phyloP scores from a whole-genome alignment of 2,797 vertebrate genomes.

The Triplophysa bombifrons region DNA sequence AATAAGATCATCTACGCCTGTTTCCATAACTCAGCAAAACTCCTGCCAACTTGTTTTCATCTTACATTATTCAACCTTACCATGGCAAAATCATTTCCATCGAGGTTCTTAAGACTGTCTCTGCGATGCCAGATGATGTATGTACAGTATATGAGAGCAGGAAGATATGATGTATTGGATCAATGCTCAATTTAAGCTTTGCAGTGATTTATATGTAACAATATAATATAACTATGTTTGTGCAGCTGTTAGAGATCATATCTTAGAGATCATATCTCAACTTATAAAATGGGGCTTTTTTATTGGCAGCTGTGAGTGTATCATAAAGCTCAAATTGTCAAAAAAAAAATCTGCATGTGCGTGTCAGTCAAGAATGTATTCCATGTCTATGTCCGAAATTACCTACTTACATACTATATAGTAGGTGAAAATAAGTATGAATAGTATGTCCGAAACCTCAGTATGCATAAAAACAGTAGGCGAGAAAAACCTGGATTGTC shows the following conservation, averaged over 20 bases:
- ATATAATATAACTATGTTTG: not conserved
- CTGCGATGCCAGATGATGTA: not conserved
- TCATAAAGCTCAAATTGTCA: conserved; percentile 1
- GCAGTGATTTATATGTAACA: not conserved
- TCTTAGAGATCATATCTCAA: not conserved
- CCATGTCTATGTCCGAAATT: not conserved
- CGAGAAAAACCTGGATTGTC: no score
- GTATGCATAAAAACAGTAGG: no score
- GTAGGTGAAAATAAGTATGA: no score
- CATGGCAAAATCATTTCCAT: conserved; percentile 1
- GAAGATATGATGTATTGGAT: conserved; percentile 21
- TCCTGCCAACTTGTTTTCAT: conserved; percentile 3
- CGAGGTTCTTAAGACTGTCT: not conserved
- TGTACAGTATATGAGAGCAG: not conserved
- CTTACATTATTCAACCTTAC: not conserved
- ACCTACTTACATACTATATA: no score
- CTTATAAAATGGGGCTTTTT: not conserved
- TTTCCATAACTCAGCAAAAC: conserved; percentile 20
- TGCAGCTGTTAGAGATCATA: conserved; percentile 28
- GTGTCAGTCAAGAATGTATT: conserved; percentile 6
- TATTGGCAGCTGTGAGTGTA: not conserved
- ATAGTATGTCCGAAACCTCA: no score
- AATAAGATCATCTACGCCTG: not conserved
- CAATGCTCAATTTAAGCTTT: conserved; percentile 30
- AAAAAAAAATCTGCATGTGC: not conserved